These are phyloP conservation scores for Fratercula arctica DNA, from an alignment of 2,797 vertebrate genomes.

Conservation along the genomic window DNA sequence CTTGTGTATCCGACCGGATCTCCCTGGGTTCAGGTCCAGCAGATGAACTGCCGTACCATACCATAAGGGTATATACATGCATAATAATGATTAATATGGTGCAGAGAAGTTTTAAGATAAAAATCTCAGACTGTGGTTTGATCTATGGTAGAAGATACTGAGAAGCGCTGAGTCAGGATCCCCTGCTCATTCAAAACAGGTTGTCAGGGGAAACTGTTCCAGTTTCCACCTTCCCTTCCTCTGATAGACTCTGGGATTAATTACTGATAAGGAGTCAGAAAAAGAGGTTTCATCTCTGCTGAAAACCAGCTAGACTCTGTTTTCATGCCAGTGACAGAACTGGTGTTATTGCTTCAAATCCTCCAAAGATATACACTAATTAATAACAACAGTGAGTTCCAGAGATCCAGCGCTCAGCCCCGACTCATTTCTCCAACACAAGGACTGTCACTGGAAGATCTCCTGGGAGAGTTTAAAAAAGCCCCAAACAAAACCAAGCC, in stretches of 20 bases:
- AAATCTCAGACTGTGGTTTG: not conserved
- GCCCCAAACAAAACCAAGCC: not conserved
- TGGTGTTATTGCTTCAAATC: not conserved
- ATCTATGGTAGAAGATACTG: not conserved
- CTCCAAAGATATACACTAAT: not conserved
- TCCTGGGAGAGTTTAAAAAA: not conserved
- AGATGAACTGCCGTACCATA: fast-evolving
- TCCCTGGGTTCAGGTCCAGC: not conserved
- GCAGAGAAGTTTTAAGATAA: not conserved
- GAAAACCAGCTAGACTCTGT: not conserved
- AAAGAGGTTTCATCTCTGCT: not conserved
- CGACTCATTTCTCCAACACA: not conserved
- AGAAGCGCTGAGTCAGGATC: not conserved
- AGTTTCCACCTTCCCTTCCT: not conserved
- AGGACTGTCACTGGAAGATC: not conserved
- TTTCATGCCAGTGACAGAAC: not conserved
- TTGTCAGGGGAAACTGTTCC: not conserved
- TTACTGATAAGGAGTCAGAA: not conserved
- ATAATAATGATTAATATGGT: not conserved
- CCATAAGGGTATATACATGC: not conserved
- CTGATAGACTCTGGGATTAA: not conserved
- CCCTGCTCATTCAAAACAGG: not conserved
- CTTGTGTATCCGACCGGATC: not conserved
- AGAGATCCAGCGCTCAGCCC: not conserved
- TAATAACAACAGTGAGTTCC: not conserved